A percentile compares a stretch with the other conserved stretches of the same genome.
Conservation (phyloP, 2,888 invertebrate genomes). For the Pemphredon lugubris region DNA sequence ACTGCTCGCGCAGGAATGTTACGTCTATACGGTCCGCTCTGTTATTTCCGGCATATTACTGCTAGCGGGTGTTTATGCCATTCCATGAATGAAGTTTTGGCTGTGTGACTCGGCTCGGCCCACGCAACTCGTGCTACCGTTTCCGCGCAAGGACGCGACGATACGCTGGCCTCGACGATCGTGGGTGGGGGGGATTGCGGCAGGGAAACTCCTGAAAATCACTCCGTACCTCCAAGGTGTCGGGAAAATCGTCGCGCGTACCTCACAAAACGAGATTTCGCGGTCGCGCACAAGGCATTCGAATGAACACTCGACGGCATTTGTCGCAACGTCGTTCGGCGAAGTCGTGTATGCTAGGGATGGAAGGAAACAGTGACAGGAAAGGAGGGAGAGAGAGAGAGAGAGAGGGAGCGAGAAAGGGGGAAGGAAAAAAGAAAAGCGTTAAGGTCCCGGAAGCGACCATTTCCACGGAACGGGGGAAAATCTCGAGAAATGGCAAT, state of each 20-base stretch:
- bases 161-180: not conserved
- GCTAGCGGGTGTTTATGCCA: slow-evolving; percentile 29
- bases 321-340: slow-evolving; percentile 23
- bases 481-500: slow-evolving; percentile 21
- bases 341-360: slow-evolving; percentile 18
- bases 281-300: slow-evolving; percentile 32
- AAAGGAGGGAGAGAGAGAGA: slow-evolving; percentile 5
- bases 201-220: not conserved
- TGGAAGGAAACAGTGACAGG: slow-evolving; percentile 9
- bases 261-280: slow-evolving; percentile 14
- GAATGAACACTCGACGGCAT: slow-evolving; percentile 37
- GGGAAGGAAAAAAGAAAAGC: slow-evolving; percentile 19
- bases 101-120: slow-evolving; percentile 23
- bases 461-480: slow-evolving; percentile 24
- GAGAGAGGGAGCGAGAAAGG: not conserved
- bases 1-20: not conserved
- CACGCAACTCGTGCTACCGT: slow-evolving; percentile 40
- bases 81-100: slow-evolving; percentile 61
- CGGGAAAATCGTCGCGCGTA: slow-evolving; percentile 29
- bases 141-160: slow-evolving; percentile 35
- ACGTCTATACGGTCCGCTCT: not conserved
- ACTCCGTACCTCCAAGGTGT: slow-evolving; percentile 14
- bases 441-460: slow-evolving; percentile 11
- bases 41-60: slow-evolving; percentile 20
- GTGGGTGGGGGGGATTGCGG: too few relatives aligned